Evolutionary conservation across 2,113 vertebrate genomes (phyloP), one percentile per base, ranked within the genome.

Genomic region (Ovis aries): DNA sequence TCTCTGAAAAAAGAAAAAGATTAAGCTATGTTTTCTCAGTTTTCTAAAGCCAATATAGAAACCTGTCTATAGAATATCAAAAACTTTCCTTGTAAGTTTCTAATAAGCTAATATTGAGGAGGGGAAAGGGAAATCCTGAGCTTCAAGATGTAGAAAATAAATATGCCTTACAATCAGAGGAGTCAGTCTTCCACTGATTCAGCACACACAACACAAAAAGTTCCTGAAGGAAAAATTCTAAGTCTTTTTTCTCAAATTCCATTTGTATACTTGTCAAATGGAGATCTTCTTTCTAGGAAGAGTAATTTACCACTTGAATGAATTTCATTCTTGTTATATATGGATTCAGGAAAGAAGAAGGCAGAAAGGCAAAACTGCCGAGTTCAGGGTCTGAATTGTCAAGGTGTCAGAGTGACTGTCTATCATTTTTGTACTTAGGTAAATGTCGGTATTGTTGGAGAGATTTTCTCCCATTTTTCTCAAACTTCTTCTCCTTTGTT

Each of bases 261-360:
- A 74, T 93, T 94, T 93, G 25, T 86, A 71, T 87, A 89, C 17
- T 50, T 21, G 36, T 88, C 43, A 95, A 96, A 53, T 29, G 0
- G 14, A 94, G 91, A 33, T 60, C 12, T 90, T 90, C 31, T 88
- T 88, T 91, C 48, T 17, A 83, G 29, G 43, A 77, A 91, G 21
- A 82, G 48, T 53, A 95, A 94, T 96, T 97, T 97, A 29, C 36
- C 55, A 91, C 27, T 64, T 88, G n/a, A 96, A 36, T 53, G 29
- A 94, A 43, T 89, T 95, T 25, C 33, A 57, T 84, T 78, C 53
- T 77, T 67, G 12, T 81, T 88, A 19, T 77, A 59, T 59, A 19
- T 36, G 19, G 48, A 90, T 29, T 90, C 52, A 17, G 40, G 36
- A 48, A 40, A 93, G 31, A 74, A 93, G 33, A 40, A 53, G 40